Percentiles rank a stretch among this genome's conserved stretches.
Conservation (phyloP, 2,113 vertebrate species). For the Scophthalmus maximus region DNA sequence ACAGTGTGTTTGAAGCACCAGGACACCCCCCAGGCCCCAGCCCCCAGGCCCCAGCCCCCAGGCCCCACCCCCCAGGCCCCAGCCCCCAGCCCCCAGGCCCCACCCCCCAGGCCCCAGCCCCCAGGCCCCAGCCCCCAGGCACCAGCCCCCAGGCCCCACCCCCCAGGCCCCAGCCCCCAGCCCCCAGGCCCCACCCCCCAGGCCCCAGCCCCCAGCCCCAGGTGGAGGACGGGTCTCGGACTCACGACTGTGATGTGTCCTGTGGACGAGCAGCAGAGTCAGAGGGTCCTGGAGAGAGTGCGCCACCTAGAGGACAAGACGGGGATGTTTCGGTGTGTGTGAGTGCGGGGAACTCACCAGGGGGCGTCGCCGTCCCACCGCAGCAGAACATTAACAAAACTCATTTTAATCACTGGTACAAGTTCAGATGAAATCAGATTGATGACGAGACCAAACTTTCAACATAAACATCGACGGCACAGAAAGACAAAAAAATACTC, state of each 20-base stretch:
- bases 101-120: too few relatives aligned
- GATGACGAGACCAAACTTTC: too few relatives aligned
- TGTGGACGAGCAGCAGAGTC: conserved; percentile 14
- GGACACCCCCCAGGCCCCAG: too few relatives aligned
- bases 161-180: too few relatives aligned
- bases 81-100: too few relatives aligned
- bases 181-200: too few relatives aligned
- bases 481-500: not conserved
- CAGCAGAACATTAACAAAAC: not conserved
- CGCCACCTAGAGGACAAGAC: conserved; percentile 68
- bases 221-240: conserved; percentile 54
- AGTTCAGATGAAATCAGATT: not conserved
- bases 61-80: too few relatives aligned
- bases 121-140: too few relatives aligned
- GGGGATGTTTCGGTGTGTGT: not conserved
- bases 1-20: conserved; percentile 44
- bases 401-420: not conserved
- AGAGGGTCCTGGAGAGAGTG: conserved; percentile 60
- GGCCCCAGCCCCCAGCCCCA: too few relatives aligned
- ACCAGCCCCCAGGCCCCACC: too few relatives aligned
- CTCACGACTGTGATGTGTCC: conserved; percentile 37
- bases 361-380: conserved; percentile 63
- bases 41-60: too few relatives aligned
- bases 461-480: not conserved
- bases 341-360: conserved; percentile 52